These are phyloP conservation scores for Loxodonta africana DNA, from an alignment of 2,113 vertebrate species.

Conservation along the genomic window DNA sequence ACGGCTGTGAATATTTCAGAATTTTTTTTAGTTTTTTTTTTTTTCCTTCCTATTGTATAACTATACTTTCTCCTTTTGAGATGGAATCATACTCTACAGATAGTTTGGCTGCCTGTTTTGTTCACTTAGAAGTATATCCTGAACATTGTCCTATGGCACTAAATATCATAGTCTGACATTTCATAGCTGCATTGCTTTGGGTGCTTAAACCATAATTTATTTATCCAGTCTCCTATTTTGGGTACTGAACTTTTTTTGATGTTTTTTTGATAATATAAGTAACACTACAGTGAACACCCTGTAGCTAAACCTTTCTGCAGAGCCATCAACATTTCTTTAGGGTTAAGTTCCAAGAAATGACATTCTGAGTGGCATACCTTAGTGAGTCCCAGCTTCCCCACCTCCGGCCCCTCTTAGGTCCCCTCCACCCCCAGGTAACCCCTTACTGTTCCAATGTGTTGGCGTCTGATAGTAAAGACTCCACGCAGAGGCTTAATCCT, in stretches of 20 bases:
- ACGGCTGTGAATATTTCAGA: too few relatives aligned
- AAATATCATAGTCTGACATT: neutral
- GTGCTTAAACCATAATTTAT: neutral
- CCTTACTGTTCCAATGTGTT: neutral
- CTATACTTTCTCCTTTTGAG: neutral
- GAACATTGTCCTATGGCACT: neutral
- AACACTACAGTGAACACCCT: neutral
- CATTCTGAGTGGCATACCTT: neutral
- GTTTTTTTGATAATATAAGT: neutral
- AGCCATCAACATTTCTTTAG: neutral
- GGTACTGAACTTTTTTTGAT: neutral
- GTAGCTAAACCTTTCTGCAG: neutral
- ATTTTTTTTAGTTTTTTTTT: neutral
- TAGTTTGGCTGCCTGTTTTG: neutral
- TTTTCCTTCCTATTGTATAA: neutral
- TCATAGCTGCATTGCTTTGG: neutral
- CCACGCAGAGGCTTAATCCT: neutral
- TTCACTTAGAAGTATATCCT: neutral
- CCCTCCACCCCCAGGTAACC: accelerated
- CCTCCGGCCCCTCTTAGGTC: neutral
- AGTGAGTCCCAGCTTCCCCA: too few relatives aligned
- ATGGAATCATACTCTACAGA: neutral
- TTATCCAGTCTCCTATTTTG: neutral
- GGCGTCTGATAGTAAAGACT: neutral
- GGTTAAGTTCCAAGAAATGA: neutral